Percentiles rank a stretch among this genome's conserved stretches.
phyloP scores from a whole-genome alignment of 2,888 invertebrate genomes.

The Fragum whitleyi region DNA sequence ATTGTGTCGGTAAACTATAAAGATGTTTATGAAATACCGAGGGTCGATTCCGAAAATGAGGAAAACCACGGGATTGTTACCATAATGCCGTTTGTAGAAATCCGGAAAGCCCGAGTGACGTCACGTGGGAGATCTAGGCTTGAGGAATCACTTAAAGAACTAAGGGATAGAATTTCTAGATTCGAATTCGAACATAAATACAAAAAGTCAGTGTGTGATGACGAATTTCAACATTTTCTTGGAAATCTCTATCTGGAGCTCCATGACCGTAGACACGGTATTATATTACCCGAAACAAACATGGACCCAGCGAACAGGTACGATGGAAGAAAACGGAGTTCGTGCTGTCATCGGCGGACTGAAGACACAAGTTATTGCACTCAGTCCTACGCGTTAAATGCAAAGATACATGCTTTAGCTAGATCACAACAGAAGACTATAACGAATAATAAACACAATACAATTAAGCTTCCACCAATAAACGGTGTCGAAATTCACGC shows the following conservation, averaged over 20 bases:
- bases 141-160: slow-evolving; percentile 11
- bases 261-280: slow-evolving; percentile 1
- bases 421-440: background rate
- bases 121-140: background rate
- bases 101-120: slow-evolving; percentile 5
- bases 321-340: background rate
- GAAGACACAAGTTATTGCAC: background rate
- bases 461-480: background rate
- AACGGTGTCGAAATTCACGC: background rate
- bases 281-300: background rate
- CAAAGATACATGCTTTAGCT: slow-evolving; percentile 21
- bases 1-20: slow-evolving; percentile 6
- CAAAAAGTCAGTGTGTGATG: slow-evolving; percentile 30
- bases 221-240: slow-evolving; percentile 41
- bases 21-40: slow-evolving; percentile 2
- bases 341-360: background rate
- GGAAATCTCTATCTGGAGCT: slow-evolving; percentile 42
- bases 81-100: slow-evolving; percentile 18
- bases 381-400: slow-evolving; percentile 19
- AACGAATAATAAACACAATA: background rate
- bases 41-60: background rate
- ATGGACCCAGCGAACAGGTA: background rate
- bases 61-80: background rate
- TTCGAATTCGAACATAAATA: slow-evolving; percentile 27
- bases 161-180: slow-evolving; percentile 30